Percentiles rank a stretch among this genome's conserved stretches.
Evolutionary conservation across 2,797 vertebrate species (phyloP).

Genomic region (Coluber constrictor): DNA sequence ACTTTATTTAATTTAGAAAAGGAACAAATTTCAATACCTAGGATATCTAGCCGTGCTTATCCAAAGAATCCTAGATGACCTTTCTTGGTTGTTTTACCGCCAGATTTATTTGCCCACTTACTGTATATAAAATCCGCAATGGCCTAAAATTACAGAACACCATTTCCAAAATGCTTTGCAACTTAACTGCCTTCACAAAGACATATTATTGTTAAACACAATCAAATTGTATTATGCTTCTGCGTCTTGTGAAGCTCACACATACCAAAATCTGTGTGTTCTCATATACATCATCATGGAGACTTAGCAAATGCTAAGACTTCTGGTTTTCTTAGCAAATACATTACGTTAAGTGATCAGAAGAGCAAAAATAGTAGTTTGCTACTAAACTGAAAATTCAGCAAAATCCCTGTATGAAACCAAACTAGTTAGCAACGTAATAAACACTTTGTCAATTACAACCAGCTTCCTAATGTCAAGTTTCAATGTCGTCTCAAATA

Average conservation of each 20-base stretch:
- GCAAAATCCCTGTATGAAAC: neutral
- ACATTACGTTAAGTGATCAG: neutral
- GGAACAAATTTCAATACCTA: neutral
- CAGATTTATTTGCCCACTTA: neutral
- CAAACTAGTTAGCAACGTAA: neutral
- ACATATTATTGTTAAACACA: conserved; percentile 15
- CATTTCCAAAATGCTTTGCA: neutral
- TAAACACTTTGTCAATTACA: conserved; percentile 27
- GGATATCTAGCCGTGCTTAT: neutral
- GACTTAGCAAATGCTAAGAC: neutral
- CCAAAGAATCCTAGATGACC: neutral
- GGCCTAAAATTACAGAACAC: conserved; percentile 1
- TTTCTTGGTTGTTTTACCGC: conserved; percentile 2
- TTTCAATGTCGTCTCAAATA: no score
- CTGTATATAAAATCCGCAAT: conserved; percentile 1
- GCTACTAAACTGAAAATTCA: conserved; percentile 1
- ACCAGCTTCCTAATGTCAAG: neutral
- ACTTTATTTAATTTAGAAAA: neutral
- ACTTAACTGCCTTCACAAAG: conserved; percentile 1
- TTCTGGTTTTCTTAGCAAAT: neutral
- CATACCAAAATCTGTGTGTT: neutral
- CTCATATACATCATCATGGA: neutral
- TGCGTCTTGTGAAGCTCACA: neutral
- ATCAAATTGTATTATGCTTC: neutral
- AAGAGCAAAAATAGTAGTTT: neutral